phyloP scores from a whole-genome alignment of 2,888 invertebrate species.

The Trachelus tabidus region DNA sequence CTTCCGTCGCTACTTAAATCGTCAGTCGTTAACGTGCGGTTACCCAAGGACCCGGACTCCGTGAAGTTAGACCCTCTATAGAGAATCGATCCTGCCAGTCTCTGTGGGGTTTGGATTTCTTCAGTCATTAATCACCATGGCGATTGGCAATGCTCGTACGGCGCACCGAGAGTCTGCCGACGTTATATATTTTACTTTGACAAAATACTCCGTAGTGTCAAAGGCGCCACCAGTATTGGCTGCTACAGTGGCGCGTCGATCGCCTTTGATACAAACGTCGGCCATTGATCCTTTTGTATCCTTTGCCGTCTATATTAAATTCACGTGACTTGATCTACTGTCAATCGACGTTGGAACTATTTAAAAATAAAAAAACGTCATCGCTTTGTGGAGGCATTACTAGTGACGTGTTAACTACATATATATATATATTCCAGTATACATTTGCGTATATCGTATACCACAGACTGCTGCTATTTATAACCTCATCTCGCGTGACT shows the following conservation, averaged over 20 bases:
- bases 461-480: neutral
- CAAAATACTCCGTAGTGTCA: neutral
- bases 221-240: no score
- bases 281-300: no score
- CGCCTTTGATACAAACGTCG: no score
- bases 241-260: no score
- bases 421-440: neutral
- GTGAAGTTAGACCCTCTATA: neutral
- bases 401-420: neutral
- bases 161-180: neutral
- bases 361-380: neutral
- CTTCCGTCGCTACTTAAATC: neutral
- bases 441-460: neutral
- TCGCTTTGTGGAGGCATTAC: neutral
- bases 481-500: neutral
- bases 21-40: neutral
- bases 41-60: neutral
- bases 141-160: neutral
- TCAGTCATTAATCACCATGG: constrained; percentile 1
- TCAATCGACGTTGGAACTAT: no score
- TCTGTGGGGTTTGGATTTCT: neutral
- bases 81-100: neutral
- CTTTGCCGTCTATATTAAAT: no score
- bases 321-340: no score
- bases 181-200: neutral